Conservation (phyloP, 1,140 invertebrate genomes). For the Tenebrio molitor region DNA sequence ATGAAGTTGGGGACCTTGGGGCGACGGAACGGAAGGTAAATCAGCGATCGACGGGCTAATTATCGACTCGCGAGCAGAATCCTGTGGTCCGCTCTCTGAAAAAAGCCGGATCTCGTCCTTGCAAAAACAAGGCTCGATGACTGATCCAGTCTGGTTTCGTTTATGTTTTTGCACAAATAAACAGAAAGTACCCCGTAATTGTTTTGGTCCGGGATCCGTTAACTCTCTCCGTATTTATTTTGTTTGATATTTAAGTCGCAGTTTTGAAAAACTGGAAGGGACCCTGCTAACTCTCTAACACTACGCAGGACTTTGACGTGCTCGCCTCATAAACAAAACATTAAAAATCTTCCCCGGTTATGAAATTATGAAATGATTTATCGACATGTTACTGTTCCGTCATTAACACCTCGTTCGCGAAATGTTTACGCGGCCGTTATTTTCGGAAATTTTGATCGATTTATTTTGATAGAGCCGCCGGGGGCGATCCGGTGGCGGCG, state of each 20-base stretch:
- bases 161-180: slow-evolving; percentile 4
- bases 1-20: no score
- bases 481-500: background rate
- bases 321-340: slow-evolving; percentile 7
- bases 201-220: no score
- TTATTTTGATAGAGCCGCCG: slow-evolving; percentile 5
- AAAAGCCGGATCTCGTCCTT: background rate
- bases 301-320: slow-evolving; percentile 2
- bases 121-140: slow-evolving; percentile 42
- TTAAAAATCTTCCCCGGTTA: slow-evolving; percentile 18
- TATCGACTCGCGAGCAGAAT: background rate
- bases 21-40: background rate
- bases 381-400: slow-evolving; percentile 1
- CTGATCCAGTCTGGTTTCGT: slow-evolving; percentile 12
- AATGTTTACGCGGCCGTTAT: slow-evolving; percentile 24
- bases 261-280: background rate
- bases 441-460: slow-evolving; percentile 21
- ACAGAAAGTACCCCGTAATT: background rate
- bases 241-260: background rate
- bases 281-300: background rate
- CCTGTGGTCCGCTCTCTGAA: no score
- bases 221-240: no score
- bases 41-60: background rate
- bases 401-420: slow-evolving; percentile 6
- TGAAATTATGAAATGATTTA: slow-evolving; percentile 18